These are phyloP conservation scores for Chloropsis hardwickii DNA, from an alignment of 2,113 vertebrate genomes.

Conservation along the genomic window DNA sequence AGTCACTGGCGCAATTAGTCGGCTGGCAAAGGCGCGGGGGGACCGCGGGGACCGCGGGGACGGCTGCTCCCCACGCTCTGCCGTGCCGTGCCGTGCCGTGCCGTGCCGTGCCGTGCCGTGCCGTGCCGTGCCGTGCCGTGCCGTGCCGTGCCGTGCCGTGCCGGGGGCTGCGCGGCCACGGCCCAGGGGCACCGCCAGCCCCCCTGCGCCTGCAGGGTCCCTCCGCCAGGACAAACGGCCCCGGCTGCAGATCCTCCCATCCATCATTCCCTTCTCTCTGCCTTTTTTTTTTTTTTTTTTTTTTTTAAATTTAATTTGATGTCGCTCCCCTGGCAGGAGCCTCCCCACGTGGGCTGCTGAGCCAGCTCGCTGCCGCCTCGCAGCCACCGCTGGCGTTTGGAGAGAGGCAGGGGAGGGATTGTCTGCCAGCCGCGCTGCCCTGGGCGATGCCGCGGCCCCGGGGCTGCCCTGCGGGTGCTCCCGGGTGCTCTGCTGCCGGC, in stretches of 20 bases:
- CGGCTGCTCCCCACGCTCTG: background rate
- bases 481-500: background rate
- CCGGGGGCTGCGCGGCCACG: background rate
- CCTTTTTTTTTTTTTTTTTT: background rate
- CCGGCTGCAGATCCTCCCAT: background rate
- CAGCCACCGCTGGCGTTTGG: background rate
- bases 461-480: background rate
- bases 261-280: background rate
- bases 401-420: background rate
- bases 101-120: background rate
- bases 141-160: background rate
- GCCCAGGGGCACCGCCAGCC: background rate
- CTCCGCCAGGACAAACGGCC: background rate
- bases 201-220: background rate
- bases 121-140: background rate
- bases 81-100: background rate
- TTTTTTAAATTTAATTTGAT: background rate
- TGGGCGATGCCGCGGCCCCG: background rate
- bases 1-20: slow-evolving; percentile 54
- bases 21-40: background rate
- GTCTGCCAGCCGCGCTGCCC: background rate
- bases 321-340: background rate
- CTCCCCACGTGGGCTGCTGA: background rate
- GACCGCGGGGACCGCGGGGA: background rate
- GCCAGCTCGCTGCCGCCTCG: background rate